phyloP scores from a whole-genome alignment of 1,140 invertebrate genomes.

The Pachypeltis micranthus region DNA sequence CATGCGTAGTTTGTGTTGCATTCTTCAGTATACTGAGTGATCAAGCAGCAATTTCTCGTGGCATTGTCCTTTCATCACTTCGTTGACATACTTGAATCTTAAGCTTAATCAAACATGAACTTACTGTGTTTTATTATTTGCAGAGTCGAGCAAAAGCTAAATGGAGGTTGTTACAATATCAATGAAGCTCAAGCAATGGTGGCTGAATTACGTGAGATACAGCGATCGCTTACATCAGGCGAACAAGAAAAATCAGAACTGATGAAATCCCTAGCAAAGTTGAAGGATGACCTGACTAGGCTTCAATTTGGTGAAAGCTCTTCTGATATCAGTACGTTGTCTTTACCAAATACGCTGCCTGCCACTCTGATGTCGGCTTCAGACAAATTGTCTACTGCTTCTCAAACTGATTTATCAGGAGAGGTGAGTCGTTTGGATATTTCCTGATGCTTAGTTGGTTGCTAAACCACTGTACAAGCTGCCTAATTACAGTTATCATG shows the following conservation, averaged over 20 bases:
- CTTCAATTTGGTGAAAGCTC: conserved; percentile 68
- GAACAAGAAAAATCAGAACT: conserved; percentile 87
- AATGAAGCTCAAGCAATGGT: conserved; percentile 88
- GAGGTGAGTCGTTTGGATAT: conserved; percentile 42
- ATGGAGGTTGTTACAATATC: conserved; percentile 76
- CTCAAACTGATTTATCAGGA: conserved; percentile 86
- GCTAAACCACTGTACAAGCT: no score
- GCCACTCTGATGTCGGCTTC: conserved; percentile 5
- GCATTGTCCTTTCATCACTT: no score
- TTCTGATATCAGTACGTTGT: conserved; percentile 70
- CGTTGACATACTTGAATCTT: no score
- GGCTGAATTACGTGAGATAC: conserved; percentile 82
- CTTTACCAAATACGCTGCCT: conserved; percentile 45
- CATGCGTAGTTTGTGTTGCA: no score
- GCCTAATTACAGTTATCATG: no score
- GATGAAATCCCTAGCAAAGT: conserved; percentile 82
- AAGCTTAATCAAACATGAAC: no score
- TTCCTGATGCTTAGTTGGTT: neutral
- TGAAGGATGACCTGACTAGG: conserved; percentile 84
- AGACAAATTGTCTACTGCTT: conserved; percentile 79
- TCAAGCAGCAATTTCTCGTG: no score
- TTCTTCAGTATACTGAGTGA: no score
- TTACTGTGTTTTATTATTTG: no score
- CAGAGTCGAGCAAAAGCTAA: conserved; percentile 85
- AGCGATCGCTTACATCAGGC: conserved; percentile 76